A percentile compares a stretch with the other conserved stretches of the same genome.
These are phyloP conservation scores for Bursaphelenchus mucronatus DNA, from an alignment of 1,140 invertebrate genomes.

Conservation along the genomic window DNA sequence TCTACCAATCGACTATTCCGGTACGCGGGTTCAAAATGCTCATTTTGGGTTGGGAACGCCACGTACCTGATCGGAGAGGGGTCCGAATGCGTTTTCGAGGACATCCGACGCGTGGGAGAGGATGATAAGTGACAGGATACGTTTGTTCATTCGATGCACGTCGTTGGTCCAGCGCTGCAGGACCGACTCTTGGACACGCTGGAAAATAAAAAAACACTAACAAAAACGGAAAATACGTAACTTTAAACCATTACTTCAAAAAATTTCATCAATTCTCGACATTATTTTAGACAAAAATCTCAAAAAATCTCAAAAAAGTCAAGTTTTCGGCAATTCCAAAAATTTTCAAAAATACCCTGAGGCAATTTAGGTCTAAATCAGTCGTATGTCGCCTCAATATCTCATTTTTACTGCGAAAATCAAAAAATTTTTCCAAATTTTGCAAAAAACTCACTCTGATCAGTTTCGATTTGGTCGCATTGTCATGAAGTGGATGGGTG, in stretches of 20 bases:
- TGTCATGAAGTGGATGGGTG: slow-evolving; percentile 94
- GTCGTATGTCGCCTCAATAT: background rate
- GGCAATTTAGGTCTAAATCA: slow-evolving; percentile 8
- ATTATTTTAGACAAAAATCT: background rate
- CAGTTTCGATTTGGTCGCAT: slow-evolving; percentile 86
- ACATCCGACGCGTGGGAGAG: slow-evolving; percentile 96
- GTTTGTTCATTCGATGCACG: slow-evolving; percentile 90
- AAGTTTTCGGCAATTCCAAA: background rate
- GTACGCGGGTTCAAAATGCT: slow-evolving; percentile 3
- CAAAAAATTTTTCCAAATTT: slow-evolving; percentile 16
- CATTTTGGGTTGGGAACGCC: background rate
- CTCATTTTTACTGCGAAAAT: background rate
- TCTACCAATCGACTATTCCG: no score
- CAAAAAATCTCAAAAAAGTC: background rate
- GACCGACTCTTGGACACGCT: slow-evolving; percentile 83
- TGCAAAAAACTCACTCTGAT: slow-evolving; percentile 76
- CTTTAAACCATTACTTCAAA: background rate
- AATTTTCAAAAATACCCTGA: slow-evolving; percentile 6
- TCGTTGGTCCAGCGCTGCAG: slow-evolving; percentile 93
- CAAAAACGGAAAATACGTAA: slow-evolving; percentile 6
- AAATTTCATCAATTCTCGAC: background rate
- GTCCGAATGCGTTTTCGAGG: slow-evolving; percentile 98
- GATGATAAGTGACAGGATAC: slow-evolving; percentile 84
- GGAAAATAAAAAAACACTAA: slow-evolving; percentile 28
- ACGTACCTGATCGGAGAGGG: slow-evolving; percentile 68